A percentile compares a stretch with the other conserved stretches of the same genome.
Conservation (phyloP, 1,140 invertebrate species). For the Heliconius eleuchia region DNA sequence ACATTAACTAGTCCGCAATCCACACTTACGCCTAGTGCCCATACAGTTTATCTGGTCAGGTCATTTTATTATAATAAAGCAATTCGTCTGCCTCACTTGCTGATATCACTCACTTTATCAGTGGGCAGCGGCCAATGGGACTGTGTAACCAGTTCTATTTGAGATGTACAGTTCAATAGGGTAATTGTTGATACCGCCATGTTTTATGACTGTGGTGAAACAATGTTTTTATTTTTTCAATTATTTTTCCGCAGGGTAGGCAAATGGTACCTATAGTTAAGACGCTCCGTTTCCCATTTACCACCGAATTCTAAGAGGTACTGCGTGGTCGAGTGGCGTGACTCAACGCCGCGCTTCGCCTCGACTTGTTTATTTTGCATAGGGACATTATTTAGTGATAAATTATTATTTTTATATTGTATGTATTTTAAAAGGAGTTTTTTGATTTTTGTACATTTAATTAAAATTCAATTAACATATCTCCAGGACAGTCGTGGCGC, state of each 20-base stretch:
- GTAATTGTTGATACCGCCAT: not conserved
- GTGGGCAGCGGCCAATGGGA: slow-evolving; percentile 18
- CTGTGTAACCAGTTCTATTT: slow-evolving; percentile 23
- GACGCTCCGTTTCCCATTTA: no score
- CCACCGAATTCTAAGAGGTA: no score
- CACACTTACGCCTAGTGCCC: not conserved
- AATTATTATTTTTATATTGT: no score
- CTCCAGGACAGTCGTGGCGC: no score
- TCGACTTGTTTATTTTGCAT: no score
- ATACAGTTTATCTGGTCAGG: slow-evolving; percentile 19
- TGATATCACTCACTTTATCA: slow-evolving; percentile 15
- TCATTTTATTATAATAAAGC: slow-evolving; percentile 11
- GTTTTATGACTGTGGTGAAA: not conserved
- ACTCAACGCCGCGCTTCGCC: no score
- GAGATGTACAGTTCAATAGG: slow-evolving; percentile 15
- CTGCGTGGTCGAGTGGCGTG: no score
- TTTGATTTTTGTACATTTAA: no score
- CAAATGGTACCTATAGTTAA: no score
- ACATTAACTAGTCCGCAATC: not conserved
- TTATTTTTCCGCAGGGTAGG: not conserved
- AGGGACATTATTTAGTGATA: no score
- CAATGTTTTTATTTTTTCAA: not conserved
- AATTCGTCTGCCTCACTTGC: slow-evolving; percentile 17
- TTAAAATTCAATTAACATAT: no score
- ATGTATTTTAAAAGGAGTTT: no score